Conservation (phyloP, 2,113 vertebrate genomes). For the Equus quagga region DNA sequence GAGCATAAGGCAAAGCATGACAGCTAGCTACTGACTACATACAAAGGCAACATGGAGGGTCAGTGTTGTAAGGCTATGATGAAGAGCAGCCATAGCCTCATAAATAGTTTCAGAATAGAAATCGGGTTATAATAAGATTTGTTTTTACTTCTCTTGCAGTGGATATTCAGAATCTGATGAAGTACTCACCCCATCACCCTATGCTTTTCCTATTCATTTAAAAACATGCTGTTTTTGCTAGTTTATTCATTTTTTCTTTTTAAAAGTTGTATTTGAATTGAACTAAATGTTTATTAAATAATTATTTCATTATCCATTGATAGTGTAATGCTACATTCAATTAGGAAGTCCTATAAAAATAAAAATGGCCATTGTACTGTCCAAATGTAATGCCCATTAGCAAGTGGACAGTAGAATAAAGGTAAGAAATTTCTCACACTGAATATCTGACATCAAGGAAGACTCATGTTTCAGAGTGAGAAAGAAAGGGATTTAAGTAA, state of each 20-base stretch:
- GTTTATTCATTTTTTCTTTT: neutral
- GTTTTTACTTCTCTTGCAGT: neutral
- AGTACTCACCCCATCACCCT: neutral
- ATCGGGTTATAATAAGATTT: neutral
- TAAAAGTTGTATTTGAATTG: neutral
- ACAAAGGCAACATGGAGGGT: rapidly evolving
- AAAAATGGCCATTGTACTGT: neutral
- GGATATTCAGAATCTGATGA: neutral
- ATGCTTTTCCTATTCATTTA: neutral
- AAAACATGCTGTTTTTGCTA: neutral
- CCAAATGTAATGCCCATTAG: neutral
- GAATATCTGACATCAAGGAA: neutral
- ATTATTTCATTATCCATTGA: neutral
- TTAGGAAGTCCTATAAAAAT: neutral
- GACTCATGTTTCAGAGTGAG: neutral
- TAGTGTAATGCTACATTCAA: neutral
- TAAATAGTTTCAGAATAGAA: neutral
- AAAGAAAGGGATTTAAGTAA: neutral
- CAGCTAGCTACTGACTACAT: neutral
- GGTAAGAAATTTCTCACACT: neutral
- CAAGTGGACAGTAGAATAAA: neutral
- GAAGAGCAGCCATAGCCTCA: neutral
- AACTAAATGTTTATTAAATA: neutral
- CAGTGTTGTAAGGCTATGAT: neutral
- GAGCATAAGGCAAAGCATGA: neutral